A percentile compares a stretch with the other conserved stretches of the same genome.
Conservation (phyloP, 37 sponge, comb jelly and placozoan species). For the Sycon ciliatum region DNA sequence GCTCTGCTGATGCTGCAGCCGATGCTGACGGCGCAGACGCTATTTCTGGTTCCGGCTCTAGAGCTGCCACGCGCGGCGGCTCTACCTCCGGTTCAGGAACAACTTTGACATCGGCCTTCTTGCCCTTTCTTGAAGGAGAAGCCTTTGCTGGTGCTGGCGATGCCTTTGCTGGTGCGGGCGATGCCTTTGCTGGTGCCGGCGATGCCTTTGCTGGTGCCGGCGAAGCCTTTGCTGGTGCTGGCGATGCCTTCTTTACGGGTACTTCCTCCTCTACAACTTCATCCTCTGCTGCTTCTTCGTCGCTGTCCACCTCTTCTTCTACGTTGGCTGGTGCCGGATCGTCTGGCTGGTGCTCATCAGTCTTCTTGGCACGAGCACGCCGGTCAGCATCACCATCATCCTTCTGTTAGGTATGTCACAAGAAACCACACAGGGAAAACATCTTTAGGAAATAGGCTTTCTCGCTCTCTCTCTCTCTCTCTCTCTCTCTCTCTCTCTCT, state of each 20-base stretch:
- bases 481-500: not conserved
- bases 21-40: too few relatives aligned
- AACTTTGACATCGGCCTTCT: too few relatives aligned
- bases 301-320: slow-evolving; percentile 17
- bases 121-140: too few relatives aligned
- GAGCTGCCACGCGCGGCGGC: too few relatives aligned
- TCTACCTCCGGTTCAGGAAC: too few relatives aligned
- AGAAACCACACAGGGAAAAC: not conserved
- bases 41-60: too few relatives aligned
- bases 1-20: too few relatives aligned
- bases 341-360: not conserved
- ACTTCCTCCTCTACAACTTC: not conserved
- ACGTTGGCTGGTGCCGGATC: not conserved
- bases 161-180: too few relatives aligned
- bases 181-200: too few relatives aligned
- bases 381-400: slow-evolving; percentile 11
- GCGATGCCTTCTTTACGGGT: not conserved
- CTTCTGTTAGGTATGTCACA: not conserved
- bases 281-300: not conserved
- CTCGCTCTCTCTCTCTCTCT: slow-evolving; percentile 22
- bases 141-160: too few relatives aligned
- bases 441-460: not conserved
- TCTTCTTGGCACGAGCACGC: not conserved
- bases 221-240: too few relatives aligned
- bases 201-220: too few relatives aligned